Conservation (phyloP, 2,888 invertebrate species). For the Heliconius ismenius region DNA sequence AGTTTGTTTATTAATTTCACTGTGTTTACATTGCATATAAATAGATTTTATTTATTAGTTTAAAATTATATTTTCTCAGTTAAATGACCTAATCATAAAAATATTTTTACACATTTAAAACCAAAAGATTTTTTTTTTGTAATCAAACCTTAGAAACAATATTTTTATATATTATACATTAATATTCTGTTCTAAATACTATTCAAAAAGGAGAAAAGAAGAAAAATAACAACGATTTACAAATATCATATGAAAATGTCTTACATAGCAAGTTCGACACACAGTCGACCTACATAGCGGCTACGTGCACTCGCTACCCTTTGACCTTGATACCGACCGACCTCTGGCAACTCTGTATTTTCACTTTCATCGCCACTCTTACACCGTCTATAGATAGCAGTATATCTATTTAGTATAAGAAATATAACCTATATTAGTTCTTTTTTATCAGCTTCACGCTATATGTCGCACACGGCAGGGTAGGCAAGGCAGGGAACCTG, state of each 20-base stretch:
- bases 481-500: no score
- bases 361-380: constrained; percentile 21
- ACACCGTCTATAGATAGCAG: neutral
- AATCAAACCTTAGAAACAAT: no score
- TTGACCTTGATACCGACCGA: constrained; percentile 21
- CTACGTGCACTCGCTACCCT: constrained; percentile 5
- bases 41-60: no score
- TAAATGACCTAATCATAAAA: neutral
- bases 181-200: no score
- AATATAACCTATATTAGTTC: neutral
- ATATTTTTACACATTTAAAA: neutral
- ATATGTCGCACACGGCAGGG: neutral
- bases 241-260: neutral
- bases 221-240: no score
- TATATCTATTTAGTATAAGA: neutral
- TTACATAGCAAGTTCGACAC: constrained; percentile 15
- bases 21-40: neutral
- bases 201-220: no score
- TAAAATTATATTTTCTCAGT: no score
- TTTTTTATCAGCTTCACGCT: neutral
- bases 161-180: no score
- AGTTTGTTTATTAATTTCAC: neutral
- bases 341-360: constrained; percentile 6
- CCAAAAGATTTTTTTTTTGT: no score
- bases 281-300: constrained; percentile 20